phyloP scores from a whole-genome alignment of 2,797 vertebrate genomes.

The Kryptopterus vitreolus region DNA sequence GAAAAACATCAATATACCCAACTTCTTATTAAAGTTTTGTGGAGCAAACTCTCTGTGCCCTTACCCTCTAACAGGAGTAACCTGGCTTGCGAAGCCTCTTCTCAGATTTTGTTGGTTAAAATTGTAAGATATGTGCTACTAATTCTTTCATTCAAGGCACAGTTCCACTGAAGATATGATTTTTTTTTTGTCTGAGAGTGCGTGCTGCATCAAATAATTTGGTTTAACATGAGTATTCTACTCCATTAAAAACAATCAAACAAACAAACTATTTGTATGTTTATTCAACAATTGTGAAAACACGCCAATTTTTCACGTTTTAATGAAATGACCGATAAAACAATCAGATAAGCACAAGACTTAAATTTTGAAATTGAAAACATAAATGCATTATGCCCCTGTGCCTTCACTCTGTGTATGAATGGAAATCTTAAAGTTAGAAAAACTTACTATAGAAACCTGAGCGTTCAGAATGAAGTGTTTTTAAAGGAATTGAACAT shows the following conservation, averaged over 20 bases:
- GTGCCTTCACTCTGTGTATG: not conserved
- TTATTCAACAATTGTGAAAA: slow-evolving; percentile 12
- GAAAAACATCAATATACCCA: too few species aligned
- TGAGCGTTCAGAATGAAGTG: not conserved
- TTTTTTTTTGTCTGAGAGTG: not conserved
- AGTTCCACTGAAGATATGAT: too few species aligned
- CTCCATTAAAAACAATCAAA: not conserved
- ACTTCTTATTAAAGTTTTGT: too few species aligned
- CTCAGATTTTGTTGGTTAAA: too few species aligned
- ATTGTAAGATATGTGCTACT: too few species aligned
- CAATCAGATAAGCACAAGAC: not conserved
- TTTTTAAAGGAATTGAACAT: not conserved
- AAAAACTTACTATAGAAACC: not conserved
- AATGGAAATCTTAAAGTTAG: not conserved
- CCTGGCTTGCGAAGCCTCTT: too few species aligned
- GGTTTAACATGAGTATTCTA: not conserved
- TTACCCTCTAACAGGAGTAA: too few species aligned
- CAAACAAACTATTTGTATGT: slow-evolving; percentile 15
- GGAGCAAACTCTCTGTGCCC: too few species aligned
- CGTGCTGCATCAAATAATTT: not conserved
- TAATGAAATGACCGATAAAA: slow-evolving; percentile 1
- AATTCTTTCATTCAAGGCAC: too few species aligned
- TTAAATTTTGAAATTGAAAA: not conserved
- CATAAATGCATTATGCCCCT: not conserved
- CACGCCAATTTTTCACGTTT: not conserved